Conservation (phyloP, 2,113 vertebrate species). For the Strigops habroptila region DNA sequence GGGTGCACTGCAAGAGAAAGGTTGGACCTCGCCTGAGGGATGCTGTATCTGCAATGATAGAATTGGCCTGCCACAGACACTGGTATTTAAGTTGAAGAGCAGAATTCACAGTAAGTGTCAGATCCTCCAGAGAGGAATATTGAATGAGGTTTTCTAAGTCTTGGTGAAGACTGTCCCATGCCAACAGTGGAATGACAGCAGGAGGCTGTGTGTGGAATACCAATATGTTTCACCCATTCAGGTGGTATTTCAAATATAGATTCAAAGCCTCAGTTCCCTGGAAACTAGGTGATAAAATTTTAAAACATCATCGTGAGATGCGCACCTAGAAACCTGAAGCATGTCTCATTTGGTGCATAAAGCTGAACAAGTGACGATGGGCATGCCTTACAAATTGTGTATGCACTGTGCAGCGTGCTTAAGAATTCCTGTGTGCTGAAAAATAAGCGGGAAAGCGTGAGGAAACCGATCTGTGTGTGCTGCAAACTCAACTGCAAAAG, state of each 20-base stretch:
- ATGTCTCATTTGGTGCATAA: constrained; percentile 30
- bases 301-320: constrained; percentile 35
- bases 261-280: constrained; percentile 47
- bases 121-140: constrained; percentile 70
- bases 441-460: constrained; percentile 35
- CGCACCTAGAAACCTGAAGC: constrained; percentile 33
- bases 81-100: constrained; percentile 81
- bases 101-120: constrained; percentile 81
- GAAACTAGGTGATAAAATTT: constrained; percentile 56
- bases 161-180: constrained; percentile 74
- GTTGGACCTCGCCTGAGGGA: constrained; percentile 82
- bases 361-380: constrained; percentile 6
- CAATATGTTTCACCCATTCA: constrained; percentile 38
- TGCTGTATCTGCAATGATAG: constrained; percentile 77
- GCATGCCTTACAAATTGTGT: constrained; percentile 36
- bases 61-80: constrained; percentile 78
- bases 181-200: constrained; percentile 62
- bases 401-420: neutral
- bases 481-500: constrained; percentile 55
- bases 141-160: constrained; percentile 73
- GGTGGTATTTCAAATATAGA: constrained; percentile 50
- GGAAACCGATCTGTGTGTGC: neutral
- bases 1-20: constrained; percentile 82
- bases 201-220: constrained; percentile 50
- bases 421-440: constrained; percentile 23